Conservation (phyloP, 1,140 invertebrate genomes). For the Solenopsis fugax region DNA sequence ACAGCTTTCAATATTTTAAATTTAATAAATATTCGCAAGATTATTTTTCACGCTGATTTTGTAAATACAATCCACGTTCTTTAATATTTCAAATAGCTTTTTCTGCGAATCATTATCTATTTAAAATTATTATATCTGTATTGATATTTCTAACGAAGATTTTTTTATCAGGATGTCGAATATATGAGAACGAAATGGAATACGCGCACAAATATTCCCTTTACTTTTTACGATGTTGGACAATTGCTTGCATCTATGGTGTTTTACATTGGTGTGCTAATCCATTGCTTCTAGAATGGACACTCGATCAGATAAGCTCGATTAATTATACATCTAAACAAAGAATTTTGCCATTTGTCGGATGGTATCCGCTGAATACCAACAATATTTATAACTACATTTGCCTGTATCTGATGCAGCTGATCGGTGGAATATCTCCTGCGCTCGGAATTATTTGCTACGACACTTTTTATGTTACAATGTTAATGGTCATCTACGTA, state of each 20-base stretch:
- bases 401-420: conserved; percentile 65
- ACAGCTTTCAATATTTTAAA: not conserved
- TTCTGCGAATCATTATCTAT: not conserved
- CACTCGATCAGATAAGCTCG: conserved; percentile 37
- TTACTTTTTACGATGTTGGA: conserved; percentile 58
- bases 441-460: conserved; percentile 67
- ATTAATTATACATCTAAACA: conserved; percentile 34
- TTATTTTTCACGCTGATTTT: not conserved
- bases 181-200: conserved; percentile 35
- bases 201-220: conserved; percentile 11
- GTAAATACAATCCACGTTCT: not conserved
- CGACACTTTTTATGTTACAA: conserved; percentile 70
- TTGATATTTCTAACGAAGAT: not conserved
- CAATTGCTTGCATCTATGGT: conserved; percentile 57
- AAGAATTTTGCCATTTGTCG: conserved; percentile 69
- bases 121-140: conserved; percentile 12
- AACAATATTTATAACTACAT: conserved; percentile 59
- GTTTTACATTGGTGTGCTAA: conserved; percentile 74
- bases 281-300: conserved; percentile 51
- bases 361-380: conserved; percentile 68
- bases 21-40: not conserved
- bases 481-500: conserved; percentile 67
- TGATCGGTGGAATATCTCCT: conserved; percentile 64
- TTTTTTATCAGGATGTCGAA: not conserved
- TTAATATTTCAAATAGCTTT: not conserved